These are phyloP conservation scores for Hemibagrus wyckioides DNA, from an alignment of 2,113 vertebrate species.

Conservation along the genomic window DNA sequence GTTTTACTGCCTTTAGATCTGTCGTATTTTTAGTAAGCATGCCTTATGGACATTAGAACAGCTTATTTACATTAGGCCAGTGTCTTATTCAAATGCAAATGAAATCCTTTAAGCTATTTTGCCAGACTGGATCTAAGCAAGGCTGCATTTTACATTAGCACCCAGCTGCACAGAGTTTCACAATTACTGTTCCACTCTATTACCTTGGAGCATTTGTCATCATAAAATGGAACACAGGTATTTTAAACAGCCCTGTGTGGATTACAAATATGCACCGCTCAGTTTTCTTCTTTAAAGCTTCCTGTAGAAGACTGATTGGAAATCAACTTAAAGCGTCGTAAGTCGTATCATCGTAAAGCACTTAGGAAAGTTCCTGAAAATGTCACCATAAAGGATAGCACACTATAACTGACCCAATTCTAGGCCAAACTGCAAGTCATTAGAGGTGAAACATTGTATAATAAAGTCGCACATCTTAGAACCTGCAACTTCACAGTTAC, in stretches of 20 bases:
- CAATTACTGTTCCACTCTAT: slow-evolving; percentile 45
- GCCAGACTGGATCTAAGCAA: slow-evolving; percentile 32
- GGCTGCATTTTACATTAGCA: slow-evolving; percentile 43
- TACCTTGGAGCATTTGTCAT: slow-evolving; percentile 49
- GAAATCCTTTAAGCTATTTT: slow-evolving; percentile 47
- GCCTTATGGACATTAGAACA: slow-evolving; percentile 33
- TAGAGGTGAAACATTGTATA: not conserved
- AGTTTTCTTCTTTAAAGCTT: slow-evolving; percentile 23
- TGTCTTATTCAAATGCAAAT: slow-evolving; percentile 51
- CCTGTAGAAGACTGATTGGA: slow-evolving; percentile 28
- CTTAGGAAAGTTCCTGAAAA: slow-evolving; percentile 7
- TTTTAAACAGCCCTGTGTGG: slow-evolving; percentile 43
- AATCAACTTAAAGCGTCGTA: slow-evolving; percentile 20
- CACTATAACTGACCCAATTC: not conserved
- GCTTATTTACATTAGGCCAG: slow-evolving; percentile 52
- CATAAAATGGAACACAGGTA: slow-evolving; percentile 39
- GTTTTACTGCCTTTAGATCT: slow-evolving; percentile 22
- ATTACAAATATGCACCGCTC: slow-evolving; percentile 20
- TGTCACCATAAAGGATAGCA: slow-evolving; percentile 14
- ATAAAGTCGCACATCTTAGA: not conserved
- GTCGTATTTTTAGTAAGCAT: slow-evolving; percentile 44
- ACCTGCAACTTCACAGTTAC: not conserved
- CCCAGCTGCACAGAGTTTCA: slow-evolving; percentile 46
- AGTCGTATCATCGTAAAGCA: slow-evolving; percentile 6
- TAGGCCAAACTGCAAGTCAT: not conserved